Evolutionary conservation across 2,797 vertebrate species (phyloP), one percentile per base, ranked within the genome.

Genomic region (Falco biarmicus): DNA sequence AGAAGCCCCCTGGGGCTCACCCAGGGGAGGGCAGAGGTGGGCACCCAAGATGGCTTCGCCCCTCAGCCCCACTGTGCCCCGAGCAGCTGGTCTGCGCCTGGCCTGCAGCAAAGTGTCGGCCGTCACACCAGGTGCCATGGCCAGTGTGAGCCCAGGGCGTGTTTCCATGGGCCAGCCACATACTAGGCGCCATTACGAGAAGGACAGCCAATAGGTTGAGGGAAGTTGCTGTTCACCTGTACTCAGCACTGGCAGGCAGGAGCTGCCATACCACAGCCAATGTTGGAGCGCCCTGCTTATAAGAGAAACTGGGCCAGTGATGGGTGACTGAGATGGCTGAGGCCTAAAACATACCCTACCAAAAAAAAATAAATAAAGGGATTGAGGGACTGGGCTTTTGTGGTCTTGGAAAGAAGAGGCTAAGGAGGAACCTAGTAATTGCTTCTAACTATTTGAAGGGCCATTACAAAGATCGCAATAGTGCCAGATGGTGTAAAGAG

Each of bases 111-210:
- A 11, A 39, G 60, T 37, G 26, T 32, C 3, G 0, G 19, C 14
- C 1, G 0, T 29, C 54, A 13, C 1, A 1, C 18, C 50, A 43
- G 19, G 14, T 24, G 21, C 24, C 25, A 4, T 3, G 20, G 65
- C 48, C 29, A 37, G 1, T 3, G 0, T 3, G 32, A 65, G 51
- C 63, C 47, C 34, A 15, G 8, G n/a, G 63, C 0, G 0, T 66
- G 26, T 69, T 83, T 32, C 59, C 8, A 4, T 1, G 5, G 16
- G 31, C 18, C 47, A 22, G 0, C 18, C 31, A 7, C 8, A 1
- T 18, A 3, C 31, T 9, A 6, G 37, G 29, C 26, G 45, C 29
- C 32, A 0, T 43, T 32, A 43, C 0, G 6, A 73, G 22, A 16
- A 12, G 41, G 22, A 12, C 39, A 31, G 51, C n/a, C 31, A 17